Evolutionary conservation across 2,797 vertebrate species (phyloP).

Genomic region (Hippocampus kuda): DNA sequence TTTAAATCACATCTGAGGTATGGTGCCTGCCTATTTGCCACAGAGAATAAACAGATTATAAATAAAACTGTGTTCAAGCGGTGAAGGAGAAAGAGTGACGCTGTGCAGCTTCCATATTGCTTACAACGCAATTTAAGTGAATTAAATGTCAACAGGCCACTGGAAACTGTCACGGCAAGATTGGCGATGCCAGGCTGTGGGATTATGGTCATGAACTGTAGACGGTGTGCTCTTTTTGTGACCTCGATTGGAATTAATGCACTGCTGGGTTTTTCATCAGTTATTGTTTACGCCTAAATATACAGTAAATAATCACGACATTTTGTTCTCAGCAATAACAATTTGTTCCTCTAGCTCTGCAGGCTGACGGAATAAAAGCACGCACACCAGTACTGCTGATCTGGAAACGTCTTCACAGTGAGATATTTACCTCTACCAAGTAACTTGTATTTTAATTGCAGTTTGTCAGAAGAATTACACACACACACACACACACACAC

Average conservation of each 20-base stretch:
- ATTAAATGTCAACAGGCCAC: background rate
- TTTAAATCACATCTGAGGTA: slow-evolving; percentile 24
- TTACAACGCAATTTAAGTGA: background rate
- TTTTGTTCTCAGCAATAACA: background rate
- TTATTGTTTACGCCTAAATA: slow-evolving; percentile 6
- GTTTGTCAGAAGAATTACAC: background rate
- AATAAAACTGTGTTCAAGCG: background rate
- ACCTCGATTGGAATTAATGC: background rate
- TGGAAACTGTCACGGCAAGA: background rate
- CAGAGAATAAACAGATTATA: background rate
- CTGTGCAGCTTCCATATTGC: background rate
- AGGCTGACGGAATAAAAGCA: background rate
- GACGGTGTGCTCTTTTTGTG: slow-evolving; percentile 3
- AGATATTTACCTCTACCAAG: background rate
- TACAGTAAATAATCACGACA: background rate
- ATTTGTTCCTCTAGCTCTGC: background rate
- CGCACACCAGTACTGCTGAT: background rate
- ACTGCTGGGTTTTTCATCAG: background rate
- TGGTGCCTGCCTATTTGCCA: slow-evolving; percentile 31
- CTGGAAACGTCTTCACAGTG: background rate
- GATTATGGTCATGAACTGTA: background rate
- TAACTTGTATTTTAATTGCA: background rate
- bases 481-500: no score
- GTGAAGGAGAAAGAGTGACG: background rate
- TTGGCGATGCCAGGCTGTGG: background rate